Conservation (phyloP, 2,888 invertebrate species). For the Pterobdella sp. region DNA sequence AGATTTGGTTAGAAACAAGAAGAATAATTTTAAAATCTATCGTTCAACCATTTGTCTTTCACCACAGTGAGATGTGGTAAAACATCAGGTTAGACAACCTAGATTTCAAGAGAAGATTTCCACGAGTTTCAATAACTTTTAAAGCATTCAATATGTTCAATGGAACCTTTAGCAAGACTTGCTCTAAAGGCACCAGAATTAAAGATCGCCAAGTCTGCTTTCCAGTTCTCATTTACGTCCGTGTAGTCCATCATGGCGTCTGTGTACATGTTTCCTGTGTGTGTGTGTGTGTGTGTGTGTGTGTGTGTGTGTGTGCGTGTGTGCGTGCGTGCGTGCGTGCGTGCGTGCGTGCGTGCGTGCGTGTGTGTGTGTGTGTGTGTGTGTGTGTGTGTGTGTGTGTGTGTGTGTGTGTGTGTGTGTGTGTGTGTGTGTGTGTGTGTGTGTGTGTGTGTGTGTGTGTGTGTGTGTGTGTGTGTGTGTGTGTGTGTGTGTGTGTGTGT, state of each 20-base stretch:
- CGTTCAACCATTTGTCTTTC: too few relatives aligned
- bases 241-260: neutral
- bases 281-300: neutral
- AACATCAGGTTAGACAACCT: too few relatives aligned
- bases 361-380: neutral
- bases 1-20: too few relatives aligned
- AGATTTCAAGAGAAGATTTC: too few relatives aligned
- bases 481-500: conserved; percentile 4
- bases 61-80: too few relatives aligned
- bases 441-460: conserved; percentile 12
- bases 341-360: neutral
- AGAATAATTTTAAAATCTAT: too few relatives aligned
- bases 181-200: neutral
- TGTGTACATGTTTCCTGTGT: neutral
- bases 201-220: neutral
- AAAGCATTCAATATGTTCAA: too few relatives aligned
- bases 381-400: conserved; percentile 15
- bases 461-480: conserved; percentile 8
- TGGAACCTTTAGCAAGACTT: neutral
- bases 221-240: neutral
- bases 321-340: conserved; percentile 7
- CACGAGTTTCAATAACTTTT: too few relatives aligned
- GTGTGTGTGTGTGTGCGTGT: conserved; percentile 14
- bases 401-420: conserved; percentile 16
- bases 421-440: conserved; percentile 11